Conservation (phyloP, 2,797 vertebrate genomes). For the Sorex maritimensis region DNA sequence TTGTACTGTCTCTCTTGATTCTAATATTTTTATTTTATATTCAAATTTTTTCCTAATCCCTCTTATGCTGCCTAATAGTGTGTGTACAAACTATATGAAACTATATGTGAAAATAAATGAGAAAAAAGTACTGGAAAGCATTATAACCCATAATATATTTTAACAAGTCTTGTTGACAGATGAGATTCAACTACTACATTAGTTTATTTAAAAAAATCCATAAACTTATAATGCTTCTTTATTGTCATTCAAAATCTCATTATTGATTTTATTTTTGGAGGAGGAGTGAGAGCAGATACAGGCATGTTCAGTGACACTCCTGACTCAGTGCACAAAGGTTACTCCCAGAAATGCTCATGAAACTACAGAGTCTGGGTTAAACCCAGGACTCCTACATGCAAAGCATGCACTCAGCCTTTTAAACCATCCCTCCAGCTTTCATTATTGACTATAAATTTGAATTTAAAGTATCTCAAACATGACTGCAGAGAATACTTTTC, state of each 20-base stretch:
- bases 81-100: not conserved
- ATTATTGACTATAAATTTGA: not conserved
- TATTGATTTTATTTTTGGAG: not conserved
- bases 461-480: slow-evolving; percentile 63
- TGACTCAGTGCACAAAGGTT: too few species aligned
- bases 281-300: too few species aligned
- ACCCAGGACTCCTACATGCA: too few species aligned
- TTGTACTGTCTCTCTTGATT: too few species aligned
- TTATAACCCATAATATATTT: slow-evolving; percentile 73
- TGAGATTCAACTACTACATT: not conserved
- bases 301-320: too few species aligned
- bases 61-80: slow-evolving; percentile 20
- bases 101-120: slow-evolving; percentile 61
- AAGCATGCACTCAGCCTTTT: too few species aligned
- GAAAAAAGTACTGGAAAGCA: slow-evolving; percentile 73
- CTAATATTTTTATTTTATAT: too few species aligned
- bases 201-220: slow-evolving; percentile 18
- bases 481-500: not conserved
- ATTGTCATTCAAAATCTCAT: slow-evolving; percentile 16
- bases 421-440: too few species aligned
- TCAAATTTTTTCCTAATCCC: not conserved
- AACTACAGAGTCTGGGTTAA: too few species aligned
- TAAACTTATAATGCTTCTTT: slow-evolving; percentile 1
- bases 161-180: not conserved
- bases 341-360: too few species aligned